Evolutionary conservation across 2,113 vertebrate genomes (phyloP).

Genomic region (Pomatorhinus ruficollis): DNA sequence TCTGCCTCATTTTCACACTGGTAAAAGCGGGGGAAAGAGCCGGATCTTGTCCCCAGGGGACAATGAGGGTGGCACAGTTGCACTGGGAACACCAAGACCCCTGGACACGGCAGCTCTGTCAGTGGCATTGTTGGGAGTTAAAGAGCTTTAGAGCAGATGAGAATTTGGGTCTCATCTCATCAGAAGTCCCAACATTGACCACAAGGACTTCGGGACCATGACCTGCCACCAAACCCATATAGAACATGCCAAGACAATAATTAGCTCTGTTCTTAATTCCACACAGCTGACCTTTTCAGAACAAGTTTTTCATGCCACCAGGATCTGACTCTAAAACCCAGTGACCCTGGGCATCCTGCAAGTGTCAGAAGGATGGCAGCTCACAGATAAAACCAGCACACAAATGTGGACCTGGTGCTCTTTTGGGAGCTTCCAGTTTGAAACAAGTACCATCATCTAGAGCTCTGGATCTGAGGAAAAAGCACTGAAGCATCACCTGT

Average conservation of each 20-base stretch:
- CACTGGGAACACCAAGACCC: background rate
- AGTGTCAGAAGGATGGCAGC: background rate
- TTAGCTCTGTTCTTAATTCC: background rate
- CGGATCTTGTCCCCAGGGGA: background rate
- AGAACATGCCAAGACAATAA: background rate
- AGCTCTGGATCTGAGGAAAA: background rate
- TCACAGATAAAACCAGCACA: background rate
- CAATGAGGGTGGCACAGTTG: background rate
- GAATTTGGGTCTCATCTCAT: background rate
- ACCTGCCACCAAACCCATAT: background rate
- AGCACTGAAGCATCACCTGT: background rate
- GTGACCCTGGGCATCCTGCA: background rate
- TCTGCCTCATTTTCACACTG: background rate
- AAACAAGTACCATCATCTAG: background rate
- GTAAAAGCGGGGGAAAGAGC: background rate
- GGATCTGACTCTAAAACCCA: background rate
- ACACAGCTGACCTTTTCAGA: background rate
- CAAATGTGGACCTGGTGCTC: background rate
- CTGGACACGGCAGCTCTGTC: background rate
- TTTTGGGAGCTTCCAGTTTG: background rate
- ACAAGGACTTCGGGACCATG: background rate
- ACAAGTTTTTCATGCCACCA: background rate
- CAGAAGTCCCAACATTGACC: background rate
- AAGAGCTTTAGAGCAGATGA: background rate
- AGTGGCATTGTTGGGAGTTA: background rate